Base-by-base conservation (phyloP, 1,140 invertebrate genomes). In the Drosophila pachea region DNA sequence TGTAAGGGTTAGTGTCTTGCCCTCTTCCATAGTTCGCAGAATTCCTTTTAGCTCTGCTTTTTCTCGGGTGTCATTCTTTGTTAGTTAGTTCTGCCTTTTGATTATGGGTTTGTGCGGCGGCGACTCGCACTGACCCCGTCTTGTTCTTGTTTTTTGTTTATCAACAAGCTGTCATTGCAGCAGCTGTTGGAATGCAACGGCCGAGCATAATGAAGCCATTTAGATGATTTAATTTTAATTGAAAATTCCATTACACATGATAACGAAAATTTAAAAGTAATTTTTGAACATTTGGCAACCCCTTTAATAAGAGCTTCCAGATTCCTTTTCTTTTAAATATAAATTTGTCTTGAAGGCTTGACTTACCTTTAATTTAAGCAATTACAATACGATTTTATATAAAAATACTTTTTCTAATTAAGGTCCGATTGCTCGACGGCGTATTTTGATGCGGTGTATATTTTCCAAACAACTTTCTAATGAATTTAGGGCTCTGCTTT, bases 21-120 rank as follows among this genome's bases (percentile, higher is more conserved):
- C 48, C 54, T 62, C 73, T 71, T 61, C 60, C 68, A 68, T 50
- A 53, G 68, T 53, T 70, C 48, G 9, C 11, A 65, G 53, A 36
- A 50, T 43, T 43, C 22, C 6, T 55, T 53, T 14, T 8, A 42
- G 22, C 22, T 31, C 4, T 14, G 4, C 16, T 54, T 42, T 54
- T 22, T 45, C 31, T 45, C 31, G 12, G 22, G 31, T 12, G 40
- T 40, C 31, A 56, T 56, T 56, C 40, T 56, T 14, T 14, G 53
- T 42, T 43, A 55, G 53, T 42, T 43, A 55, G 38, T 50, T n/a
- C 14, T 14, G 49, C 32, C 49, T 52, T 52, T 52, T 52, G 49
- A 50, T 50, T 16, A 50, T 32, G 49, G 32, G 32, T 55, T 55
- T 56, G 40, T 32, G 29, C 45, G 40, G 5, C 31, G 40, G 2